Base-by-base conservation (phyloP, 1,140 invertebrate species). In the Dolichoris vasculosae region DNA sequence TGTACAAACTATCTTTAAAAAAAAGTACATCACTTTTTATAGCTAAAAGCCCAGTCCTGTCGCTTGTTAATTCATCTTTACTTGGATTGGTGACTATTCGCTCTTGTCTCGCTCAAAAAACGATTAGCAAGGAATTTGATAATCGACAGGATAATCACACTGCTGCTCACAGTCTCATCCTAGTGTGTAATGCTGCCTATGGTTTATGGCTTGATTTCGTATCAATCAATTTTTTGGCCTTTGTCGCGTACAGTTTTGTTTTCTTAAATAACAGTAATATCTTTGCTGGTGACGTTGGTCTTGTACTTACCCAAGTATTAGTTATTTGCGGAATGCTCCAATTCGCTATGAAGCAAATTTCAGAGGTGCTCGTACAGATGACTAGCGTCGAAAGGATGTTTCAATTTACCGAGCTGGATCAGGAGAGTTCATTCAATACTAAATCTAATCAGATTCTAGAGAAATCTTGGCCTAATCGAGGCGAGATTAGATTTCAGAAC, bases 281-380 rank as follows among this genome's bases (percentile, higher is more conserved):
- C 69, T 35, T 84, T 88, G 88, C 89, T 77, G 89, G 92, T 17
- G 91, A 91, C 84, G 92, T 92, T 40, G 92, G 91, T 35, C 85
- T 92, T 30, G 91, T 90, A 15, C 76, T 93, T 26, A 91, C 90
- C 0, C 91, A 92, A 86, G 89, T 91, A 46, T 73, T 92, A 2
- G 90, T 91, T 71, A 93, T 98, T 46, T 97, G 96, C 80, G 97
- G 97, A n/a, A 96, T 97, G 96, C 94, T 98, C 82, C 97, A 98
- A 90, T 96, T 96, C 93, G 97, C 96, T 20, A 96, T 98, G 78
- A 94, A 97, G 73, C 97, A 98, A 91, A 95, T 95, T 23, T 96
- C 97, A 0, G 97, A 98, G 92, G 95, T 97, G 0, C 95, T 98
- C 88, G 97, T 96, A 84, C 96, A 97, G 92, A 97, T 98, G 96